These are phyloP conservation scores for Bombus difficillimus DNA, from an alignment of 1,140 invertebrate species.

Conservation along the genomic window DNA sequence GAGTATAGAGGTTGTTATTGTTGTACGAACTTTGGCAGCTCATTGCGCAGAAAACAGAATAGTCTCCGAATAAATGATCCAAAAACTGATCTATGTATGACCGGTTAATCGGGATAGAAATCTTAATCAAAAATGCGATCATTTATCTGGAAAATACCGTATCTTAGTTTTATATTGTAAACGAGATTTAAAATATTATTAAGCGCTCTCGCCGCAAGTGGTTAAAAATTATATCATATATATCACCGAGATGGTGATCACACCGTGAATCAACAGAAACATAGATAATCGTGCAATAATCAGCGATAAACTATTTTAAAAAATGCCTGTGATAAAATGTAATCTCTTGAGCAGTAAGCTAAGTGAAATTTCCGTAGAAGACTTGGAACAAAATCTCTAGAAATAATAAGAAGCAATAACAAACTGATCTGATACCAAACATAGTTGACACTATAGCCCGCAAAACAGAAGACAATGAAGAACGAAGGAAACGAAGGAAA, in stretches of 20 bases:
- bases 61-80: neutral
- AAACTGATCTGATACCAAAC: neutral
- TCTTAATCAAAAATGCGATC: neutral
- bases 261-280: neutral
- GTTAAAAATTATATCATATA: neutral
- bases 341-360: neutral
- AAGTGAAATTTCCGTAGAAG: constrained; percentile 10
- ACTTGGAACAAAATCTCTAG: neutral
- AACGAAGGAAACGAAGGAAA: neutral
- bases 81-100: neutral
- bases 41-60: neutral
- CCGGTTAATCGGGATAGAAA: neutral
- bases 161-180: neutral
- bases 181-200: neutral
- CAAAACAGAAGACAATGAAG: neutral
- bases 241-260: neutral
- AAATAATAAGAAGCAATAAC: constrained; percentile 23
- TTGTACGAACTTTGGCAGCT: neutral
- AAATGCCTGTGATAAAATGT: neutral
- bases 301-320: neutral
- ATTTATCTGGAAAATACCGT: neutral
- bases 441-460: neutral
- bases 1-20: neutral
- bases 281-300: constrained; percentile 4
- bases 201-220: neutral